Base-by-base conservation (phyloP, 2,888 invertebrate genomes). In the Drosophila anomelani region DNA sequence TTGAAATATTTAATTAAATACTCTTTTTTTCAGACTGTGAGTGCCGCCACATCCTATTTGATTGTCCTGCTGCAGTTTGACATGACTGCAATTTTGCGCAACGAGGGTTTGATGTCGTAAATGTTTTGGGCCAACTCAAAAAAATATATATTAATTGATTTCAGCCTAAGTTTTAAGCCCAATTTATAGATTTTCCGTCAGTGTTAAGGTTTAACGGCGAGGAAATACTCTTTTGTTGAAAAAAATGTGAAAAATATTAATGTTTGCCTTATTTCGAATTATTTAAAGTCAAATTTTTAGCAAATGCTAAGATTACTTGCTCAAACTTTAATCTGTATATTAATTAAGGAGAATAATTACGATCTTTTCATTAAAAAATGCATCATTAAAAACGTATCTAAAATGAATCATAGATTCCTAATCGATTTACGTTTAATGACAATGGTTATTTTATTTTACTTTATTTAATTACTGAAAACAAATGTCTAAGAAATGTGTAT, bases 11-110 rank as follows among this genome's bases (percentile, higher is more conserved):
- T 3, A 39, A 39, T 12, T 9, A 23, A 2, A 13, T 0, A 47
- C 38, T 10, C 23, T 23, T 23, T 68, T 47, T 88, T 81, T 2
- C 66, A 93, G 93, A 91, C 91, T 47, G 91, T 93, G 9, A 91
- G 92, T 63, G 92, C 93, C 23, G 93, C 92, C 12, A 92, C 93
- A 3, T 93, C 93, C 4, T 92, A 93, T 77, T 77, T 93, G 53
- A 92, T 93, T 79, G 93, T 93, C n/a, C 69, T 93, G 75, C 81
- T 93, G 46, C 93, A 93, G 72, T 93, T 93, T 66, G 93, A 93
- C 64, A 92, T 92, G 91, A 90, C 81, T 23, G 61, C 90, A 17
- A 91, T 91, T 56, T 76, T 92, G 62, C 91, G 87, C 69, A 77
- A 74, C 68, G 90, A 90, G 64, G 90, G 92, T 43, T 82, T 92